A percentile compares a stretch with the other conserved stretches of the same genome.
Evolutionary conservation across 2,888 invertebrate genomes (phyloP).

Genomic region (Drosophila borborema): DNA sequence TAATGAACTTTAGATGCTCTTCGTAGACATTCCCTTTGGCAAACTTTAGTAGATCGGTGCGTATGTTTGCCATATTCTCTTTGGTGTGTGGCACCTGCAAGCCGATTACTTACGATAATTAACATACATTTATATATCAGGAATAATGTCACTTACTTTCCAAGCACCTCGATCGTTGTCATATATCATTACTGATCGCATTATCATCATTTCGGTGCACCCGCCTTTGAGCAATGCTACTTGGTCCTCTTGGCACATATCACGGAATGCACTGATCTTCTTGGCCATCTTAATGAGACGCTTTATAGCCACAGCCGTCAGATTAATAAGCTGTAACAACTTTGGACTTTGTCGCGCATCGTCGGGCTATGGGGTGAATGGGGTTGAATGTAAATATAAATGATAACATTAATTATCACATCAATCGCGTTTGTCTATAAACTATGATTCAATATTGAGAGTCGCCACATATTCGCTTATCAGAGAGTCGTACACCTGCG

Average conservation of each 20-base stretch:
- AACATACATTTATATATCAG: neutral
- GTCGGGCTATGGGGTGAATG: conserved; percentile 71
- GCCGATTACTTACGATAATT: neutral
- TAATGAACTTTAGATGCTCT: conserved; percentile 93
- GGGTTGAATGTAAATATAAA: neutral
- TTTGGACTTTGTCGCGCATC: conserved; percentile 88
- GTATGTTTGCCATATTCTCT: conserved; percentile 91
- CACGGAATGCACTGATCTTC: conserved; percentile 94
- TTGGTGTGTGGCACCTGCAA: conserved; percentile 92
- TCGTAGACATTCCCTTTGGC: conserved; percentile 95
- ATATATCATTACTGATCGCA: conserved; percentile 96
- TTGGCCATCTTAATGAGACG: conserved; percentile 94
- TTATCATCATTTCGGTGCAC: conserved; percentile 98
- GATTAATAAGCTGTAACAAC: conserved; percentile 93
- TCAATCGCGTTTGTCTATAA: conserved; percentile 7
- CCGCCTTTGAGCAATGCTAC: conserved; percentile 90
- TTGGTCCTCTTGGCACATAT: conserved; percentile 97
- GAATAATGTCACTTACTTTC: conserved; percentile 87
- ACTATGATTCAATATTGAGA: conserved; percentile 40
- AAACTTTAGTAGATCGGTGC: conserved; percentile 95
- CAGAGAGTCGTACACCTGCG: conserved; percentile 62
- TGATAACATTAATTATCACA: conserved; percentile 46
- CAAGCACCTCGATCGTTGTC: conserved; percentile 94
- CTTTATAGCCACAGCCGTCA: conserved; percentile 96
- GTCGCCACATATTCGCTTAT: conserved; percentile 38